phyloP scores from a whole-genome alignment of 2,888 invertebrate genomes.

The Drosophila demipolita region DNA sequence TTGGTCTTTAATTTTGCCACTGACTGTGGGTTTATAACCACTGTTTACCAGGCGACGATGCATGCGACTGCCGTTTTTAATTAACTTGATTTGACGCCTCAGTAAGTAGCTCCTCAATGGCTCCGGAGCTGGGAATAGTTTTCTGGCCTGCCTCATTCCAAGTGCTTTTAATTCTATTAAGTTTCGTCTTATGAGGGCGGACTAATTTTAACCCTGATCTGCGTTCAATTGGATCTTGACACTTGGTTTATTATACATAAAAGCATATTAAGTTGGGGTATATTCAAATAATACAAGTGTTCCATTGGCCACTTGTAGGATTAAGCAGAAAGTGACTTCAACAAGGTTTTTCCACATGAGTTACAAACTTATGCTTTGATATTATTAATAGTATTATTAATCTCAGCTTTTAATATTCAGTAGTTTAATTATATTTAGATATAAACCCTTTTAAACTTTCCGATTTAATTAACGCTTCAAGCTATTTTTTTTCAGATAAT shows the following conservation, averaged over 20 bases:
- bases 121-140: constrained; percentile 43
- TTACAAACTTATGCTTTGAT: neutral
- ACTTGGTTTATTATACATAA: constrained; percentile 26
- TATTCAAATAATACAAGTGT: constrained; percentile 29
- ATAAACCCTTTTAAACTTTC: no score
- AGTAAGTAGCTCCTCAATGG: constrained; percentile 64
- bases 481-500: no score
- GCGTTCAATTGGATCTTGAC: constrained; percentile 42
- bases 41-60: constrained; percentile 8
- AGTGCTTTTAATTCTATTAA: constrained; percentile 68
- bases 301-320: constrained; percentile 42
- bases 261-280: constrained; percentile 2
- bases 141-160: constrained; percentile 23
- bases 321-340: neutral
- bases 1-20: neutral
- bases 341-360: neutral
- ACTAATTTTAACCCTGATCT: constrained; percentile 32
- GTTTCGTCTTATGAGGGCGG: constrained; percentile 40
- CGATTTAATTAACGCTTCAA: no score
- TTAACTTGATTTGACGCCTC: constrained; percentile 84
- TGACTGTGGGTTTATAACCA: constrained; percentile 14
- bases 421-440: neutral
- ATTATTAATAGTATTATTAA: neutral
- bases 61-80: constrained; percentile 72
- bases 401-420: neutral